Conservation (phyloP, 2,797 vertebrate species). For the Melanotaenia trifasciata region DNA sequence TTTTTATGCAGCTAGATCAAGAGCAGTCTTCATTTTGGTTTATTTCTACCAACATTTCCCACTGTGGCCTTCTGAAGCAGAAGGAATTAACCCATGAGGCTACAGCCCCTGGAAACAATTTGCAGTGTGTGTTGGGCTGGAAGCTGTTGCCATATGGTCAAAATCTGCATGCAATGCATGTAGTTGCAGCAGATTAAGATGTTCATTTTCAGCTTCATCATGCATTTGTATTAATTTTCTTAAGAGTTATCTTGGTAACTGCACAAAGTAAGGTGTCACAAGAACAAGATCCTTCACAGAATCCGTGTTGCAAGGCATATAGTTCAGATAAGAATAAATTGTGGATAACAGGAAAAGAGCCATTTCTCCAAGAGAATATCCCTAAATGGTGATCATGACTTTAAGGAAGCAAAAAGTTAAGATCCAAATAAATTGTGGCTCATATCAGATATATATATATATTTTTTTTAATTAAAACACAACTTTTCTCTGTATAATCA, state of each 20-base stretch:
- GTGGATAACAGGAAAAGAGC: no score
- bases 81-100: not conserved
- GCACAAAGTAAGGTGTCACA: no score
- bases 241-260: not conserved
- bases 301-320: no score
- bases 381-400: not conserved
- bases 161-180: not conserved
- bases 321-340: no score
- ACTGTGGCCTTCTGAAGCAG: constrained; percentile 5
- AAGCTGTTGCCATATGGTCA: not conserved
- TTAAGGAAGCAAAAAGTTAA: not conserved
- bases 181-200: not conserved
- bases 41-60: not conserved
- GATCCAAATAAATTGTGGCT: no score
- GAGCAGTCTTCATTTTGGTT: not conserved
- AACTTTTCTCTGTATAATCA: no score
- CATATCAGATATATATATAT: no score
- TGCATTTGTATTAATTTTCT: not conserved
- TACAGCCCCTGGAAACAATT: not conserved
- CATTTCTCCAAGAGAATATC: no score
- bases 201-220: not conserved
- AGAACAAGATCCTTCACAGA: no score
- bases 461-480: no score
- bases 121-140: not conserved
- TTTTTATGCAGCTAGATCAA: not conserved